Evolutionary conservation across 2,888 invertebrate genomes (phyloP), one percentile per base, ranked within the genome.

Genomic region (Plagodis pulveraria): DNA sequence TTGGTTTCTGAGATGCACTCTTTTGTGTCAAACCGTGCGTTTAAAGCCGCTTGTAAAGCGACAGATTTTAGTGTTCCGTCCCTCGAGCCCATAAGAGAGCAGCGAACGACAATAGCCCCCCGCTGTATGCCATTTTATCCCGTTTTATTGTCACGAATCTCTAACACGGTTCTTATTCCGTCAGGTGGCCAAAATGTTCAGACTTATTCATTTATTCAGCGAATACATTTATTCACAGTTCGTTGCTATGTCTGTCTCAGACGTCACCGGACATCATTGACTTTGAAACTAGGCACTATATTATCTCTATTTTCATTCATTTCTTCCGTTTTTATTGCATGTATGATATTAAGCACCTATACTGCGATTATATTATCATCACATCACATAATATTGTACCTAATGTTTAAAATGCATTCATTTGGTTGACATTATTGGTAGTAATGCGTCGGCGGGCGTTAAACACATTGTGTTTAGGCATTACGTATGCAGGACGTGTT

Each of bases 21-120:
- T 89, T 90, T 91, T 91, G 89, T 91, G 88, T 80, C 73, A 82
- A 89, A 86, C 88, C 87, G 90, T 86, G 90, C 91, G 91, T 87
- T 84, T 80, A 87, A 91, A 90, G 88, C 87, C 81, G 84, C 84
- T 88, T 86, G 88, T 87, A 83, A 76, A 81, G 77, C 75, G 68
- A 77, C 73, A 80, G 78, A 81, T 69, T 77, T 71, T 67, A 74
- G 70, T 70, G 76, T 74, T 73, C 76, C 74, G 60, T 71, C 77
- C 75, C 76, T 72, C 72, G 66, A 73, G 46, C 42, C 77, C 77
- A 67, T 76, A 89, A 87, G 88, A 84, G 87, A 91, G 90, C 91
- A 89, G 67, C 76, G 63, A 53, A 62, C 75, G 66, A 91, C 90
- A 91, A 90, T 86, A 77, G 86, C 76, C 83, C 84, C 91, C 91